A percentile compares a stretch with the other conserved stretches of the same genome.
phyloP scores from a whole-genome alignment of 2,113 vertebrate species.

The Hippoglossus stenolepis region DNA sequence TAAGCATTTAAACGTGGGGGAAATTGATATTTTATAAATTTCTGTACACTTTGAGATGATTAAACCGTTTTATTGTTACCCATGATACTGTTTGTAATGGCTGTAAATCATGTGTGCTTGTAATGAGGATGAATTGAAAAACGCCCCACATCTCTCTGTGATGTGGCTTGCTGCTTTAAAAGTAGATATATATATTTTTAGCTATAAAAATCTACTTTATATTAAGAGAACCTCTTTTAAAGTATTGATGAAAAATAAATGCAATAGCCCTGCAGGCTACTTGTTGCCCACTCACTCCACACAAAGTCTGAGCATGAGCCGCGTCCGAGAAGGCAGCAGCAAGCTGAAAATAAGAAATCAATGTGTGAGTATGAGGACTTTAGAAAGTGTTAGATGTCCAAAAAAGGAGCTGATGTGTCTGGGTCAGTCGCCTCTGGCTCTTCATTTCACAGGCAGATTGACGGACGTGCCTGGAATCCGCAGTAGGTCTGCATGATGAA shows the following conservation, averaged over 20 bases:
- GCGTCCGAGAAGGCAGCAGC: conserved; percentile 37
- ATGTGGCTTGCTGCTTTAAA: not conserved
- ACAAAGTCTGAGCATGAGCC: conserved; percentile 25
- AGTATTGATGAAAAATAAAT: not conserved
- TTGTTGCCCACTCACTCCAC: conserved; percentile 45
- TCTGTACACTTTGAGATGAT: not conserved
- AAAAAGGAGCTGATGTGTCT: conserved; percentile 64
- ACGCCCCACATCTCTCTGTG: too few species aligned
- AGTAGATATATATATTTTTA: not conserved
- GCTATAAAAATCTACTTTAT: not conserved
- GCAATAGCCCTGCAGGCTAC: not conserved
- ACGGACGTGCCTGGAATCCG: conserved; percentile 56
- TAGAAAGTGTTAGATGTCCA: conserved; percentile 59
- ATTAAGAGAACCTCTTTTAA: not conserved
- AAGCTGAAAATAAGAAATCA: conserved; percentile 58
- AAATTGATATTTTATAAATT: not conserved
- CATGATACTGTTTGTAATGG: not conserved
- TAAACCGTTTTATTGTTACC: not conserved
- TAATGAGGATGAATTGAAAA: too few species aligned
- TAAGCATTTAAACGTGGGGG: not conserved
- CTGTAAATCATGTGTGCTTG: too few species aligned
- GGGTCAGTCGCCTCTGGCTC: conserved; percentile 69
- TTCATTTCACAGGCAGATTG: conserved; percentile 71
- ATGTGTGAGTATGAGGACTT: conserved; percentile 57
- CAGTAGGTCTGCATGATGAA: conserved; percentile 46